Evolutionary conservation across 2,888 invertebrate species (phyloP).

Genomic region (Prenolepis imparis): DNA sequence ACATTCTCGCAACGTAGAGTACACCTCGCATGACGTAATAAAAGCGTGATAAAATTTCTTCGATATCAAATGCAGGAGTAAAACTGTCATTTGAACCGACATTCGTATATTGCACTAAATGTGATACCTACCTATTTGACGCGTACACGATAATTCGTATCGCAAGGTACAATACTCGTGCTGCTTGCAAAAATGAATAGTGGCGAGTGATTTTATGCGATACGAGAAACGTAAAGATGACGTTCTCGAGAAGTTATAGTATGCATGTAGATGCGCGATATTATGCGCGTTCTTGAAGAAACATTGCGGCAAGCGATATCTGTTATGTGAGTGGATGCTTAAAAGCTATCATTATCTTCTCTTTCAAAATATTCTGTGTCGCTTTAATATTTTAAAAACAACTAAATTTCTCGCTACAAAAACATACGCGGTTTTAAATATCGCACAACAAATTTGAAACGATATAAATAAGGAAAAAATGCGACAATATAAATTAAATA

Average conservation of each 20-base stretch:
- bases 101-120: neutral
- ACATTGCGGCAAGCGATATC: slow-evolving; percentile 16
- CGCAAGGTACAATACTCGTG: neutral
- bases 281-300: slow-evolving; percentile 15
- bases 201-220: slow-evolving; percentile 13
- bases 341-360: slow-evolving; percentile 30
- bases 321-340: slow-evolving; percentile 28
- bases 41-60: slow-evolving; percentile 20
- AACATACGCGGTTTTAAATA: slow-evolving; percentile 27
- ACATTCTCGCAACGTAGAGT: neutral
- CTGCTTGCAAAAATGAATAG: slow-evolving; percentile 1
- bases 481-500: slow-evolving; percentile 25
- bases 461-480: slow-evolving; percentile 10
- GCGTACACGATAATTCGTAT: neutral
- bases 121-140: neutral
- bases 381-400: slow-evolving; percentile 33
- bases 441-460: slow-evolving; percentile 2
- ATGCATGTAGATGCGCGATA: too few relatives aligned
- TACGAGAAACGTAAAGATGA: neutral
- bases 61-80: neutral
- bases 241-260: slow-evolving; percentile 2
- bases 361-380: slow-evolving; percentile 6
- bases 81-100: slow-evolving; percentile 6
- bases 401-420: slow-evolving; percentile 12
- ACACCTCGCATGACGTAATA: neutral